Evolutionary conservation across 30 jellyfish, hydroid and myxozoan genomes (phyloP), one percentile per base, ranked within the genome.

Genomic region (Clytia hemisphaerica): DNA sequence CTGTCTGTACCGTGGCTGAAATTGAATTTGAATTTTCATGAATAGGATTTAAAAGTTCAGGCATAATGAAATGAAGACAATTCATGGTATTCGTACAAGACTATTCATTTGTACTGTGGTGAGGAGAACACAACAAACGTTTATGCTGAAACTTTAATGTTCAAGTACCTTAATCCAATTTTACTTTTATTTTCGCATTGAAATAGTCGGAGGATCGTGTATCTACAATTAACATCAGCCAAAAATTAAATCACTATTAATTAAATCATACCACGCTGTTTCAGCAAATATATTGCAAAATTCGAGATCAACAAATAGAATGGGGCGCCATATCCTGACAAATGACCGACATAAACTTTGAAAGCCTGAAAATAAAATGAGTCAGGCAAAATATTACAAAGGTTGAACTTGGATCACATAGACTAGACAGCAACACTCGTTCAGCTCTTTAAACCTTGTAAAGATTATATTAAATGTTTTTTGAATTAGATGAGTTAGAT

Each of bases 261-360:
- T n/a, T n/a, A n/a, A n/a, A n/a, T 10, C 53, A 40, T 7, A 85
- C 95, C 90, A 15, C 47, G 16, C 1, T 71, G 79, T 14, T 77
- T 14, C 24, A 85, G 76, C 14, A 85, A 32, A 57, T 69, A 85
- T 24, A 85, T 37, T 30, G 58, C 58, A 18, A 34, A 12, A 51
- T 64, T 71, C 4, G 95, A 76, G 7, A 85, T 46, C 37, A 72
- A 66, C 50, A 85, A 44, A 12, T 44, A 18, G 19, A 78, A 67
- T 7, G 59, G 69, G 44, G 42, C 57, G 12, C 70, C 72, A 1
- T 40, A 45, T 10, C 95, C 95, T 51, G 70, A 79, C 53, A 85
- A 50, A 72, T 61, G 80, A 15, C 93, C 95, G 63, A 85, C 77
- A 70, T 54, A 59, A 21, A 77, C 93, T 9, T 46, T 40, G 58